Evolutionary conservation across 2,888 invertebrate genomes (phyloP).

Genomic region (Isoperla grammatica): DNA sequence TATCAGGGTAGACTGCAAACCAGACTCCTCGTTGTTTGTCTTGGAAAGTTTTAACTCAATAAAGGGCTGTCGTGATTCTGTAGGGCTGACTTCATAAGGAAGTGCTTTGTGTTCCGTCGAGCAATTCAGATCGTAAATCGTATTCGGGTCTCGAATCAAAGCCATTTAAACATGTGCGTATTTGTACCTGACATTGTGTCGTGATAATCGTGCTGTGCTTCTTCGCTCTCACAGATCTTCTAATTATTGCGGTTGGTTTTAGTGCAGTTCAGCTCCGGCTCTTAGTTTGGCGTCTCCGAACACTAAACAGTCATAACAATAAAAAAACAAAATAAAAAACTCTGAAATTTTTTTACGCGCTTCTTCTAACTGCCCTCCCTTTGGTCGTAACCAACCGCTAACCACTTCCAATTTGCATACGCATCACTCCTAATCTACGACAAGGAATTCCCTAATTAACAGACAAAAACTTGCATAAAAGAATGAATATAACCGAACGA

Average conservation of each 20-base stretch:
- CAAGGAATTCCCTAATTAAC: neutral
- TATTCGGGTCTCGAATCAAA: no score
- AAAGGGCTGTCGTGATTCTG: neutral
- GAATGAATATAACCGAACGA: no score
- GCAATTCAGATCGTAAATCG: no score
- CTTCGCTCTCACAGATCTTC: no score
- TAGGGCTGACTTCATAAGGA: neutral
- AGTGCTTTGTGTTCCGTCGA: neutral
- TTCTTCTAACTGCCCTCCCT: constrained; percentile 2
- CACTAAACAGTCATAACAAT: neutral
- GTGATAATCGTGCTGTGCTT: no score
- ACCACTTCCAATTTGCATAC: constrained; percentile 16
- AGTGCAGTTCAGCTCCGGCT: no score
- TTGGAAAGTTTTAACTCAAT: neutral
- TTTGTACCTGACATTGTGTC: no score
- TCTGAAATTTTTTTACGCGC: constrained; percentile 5
- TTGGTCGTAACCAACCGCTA: neutral
- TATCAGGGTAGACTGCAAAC: constrained; percentile 18
- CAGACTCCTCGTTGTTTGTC: neutral
- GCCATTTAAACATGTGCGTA: no score
- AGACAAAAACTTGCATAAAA: no score
- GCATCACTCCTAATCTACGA: constrained; percentile 16
- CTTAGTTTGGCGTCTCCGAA: no score
- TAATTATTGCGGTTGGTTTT: no score
- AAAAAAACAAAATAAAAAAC: constrained; percentile 18